Evolutionary conservation across 2,797 vertebrate genomes (phyloP), one percentile per base, ranked within the genome.

Genomic region (Takifugu rubripes): DNA sequence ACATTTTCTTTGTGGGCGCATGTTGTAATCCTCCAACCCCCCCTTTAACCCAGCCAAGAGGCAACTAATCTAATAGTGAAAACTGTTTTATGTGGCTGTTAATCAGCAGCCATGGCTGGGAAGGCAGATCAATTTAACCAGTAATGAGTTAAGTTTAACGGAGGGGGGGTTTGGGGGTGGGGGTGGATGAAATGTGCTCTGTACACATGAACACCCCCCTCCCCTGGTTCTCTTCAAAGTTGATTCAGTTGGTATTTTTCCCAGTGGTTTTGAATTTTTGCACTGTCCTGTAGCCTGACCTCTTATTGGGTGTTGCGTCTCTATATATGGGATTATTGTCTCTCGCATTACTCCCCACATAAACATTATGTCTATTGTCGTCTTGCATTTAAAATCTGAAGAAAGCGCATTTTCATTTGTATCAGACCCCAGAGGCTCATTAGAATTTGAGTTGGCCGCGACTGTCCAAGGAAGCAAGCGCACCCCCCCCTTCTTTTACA

Each of bases 191-290:
- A 85, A 83, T 88, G 87, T 88, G 84, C 64, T 70, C 66, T 71
- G 72, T 83, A 83, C 87, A 78, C 77, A 83, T 84, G 60, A 76
- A 79, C 70, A 76, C 68, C 80, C 69, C 71, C 80, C 72, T 45
- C 69, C 69, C 78, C 68, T 62, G 59, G 56, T 82, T 77, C 75
- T 74, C 64, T 70, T 78, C 77, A 2, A 33, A 11, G 33, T 33
- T 33, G 33, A 11, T 8, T 33, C 9, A 33, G 7, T 11, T 33
- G 9, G 6, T 11, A 8, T 11, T 33, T 33, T 33, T 11, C 2
- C 27, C 27, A 5, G 27, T 4, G 7, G 27, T 33, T 29, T 66
- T 79, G 61, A 84, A 79, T 72, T 70, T 64, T 66, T 52, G 33
- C 8, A 29, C 8, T 8, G 27, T 29, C 1, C 27, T 7, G 5